Evolutionary conservation across 2,113 vertebrate genomes (phyloP), one percentile per base, ranked within the genome.

Genomic region (Elephas maximus): DNA sequence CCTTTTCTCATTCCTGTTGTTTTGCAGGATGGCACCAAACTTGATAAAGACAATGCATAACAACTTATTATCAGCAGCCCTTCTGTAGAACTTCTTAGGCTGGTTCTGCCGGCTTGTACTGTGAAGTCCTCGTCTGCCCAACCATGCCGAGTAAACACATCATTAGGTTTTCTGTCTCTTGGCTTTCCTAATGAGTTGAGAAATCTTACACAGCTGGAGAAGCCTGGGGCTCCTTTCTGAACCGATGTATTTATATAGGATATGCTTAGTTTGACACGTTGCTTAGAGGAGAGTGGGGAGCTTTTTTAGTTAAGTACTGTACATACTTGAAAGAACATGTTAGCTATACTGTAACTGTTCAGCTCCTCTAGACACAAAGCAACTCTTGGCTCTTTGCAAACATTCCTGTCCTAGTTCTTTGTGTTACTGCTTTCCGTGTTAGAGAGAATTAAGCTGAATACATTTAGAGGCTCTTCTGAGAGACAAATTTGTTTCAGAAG

Each of bases 301-400:
- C 93, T 92, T 96, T 95, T 94, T 97, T 77, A 95, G 89, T 95
- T 92, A 92, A 96, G 79, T 88, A 60, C 88, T 93, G 15, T 63
- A 63, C 65, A 90, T 73, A 81, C 85, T 96, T 97, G 37, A 96
- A 93, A 96, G 97, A 96, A 97, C 98, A 98, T 97, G 87, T 98
- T 97, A 90, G 96, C 97, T 97, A 87, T 33, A n/a, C 41, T 83
- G 2, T 62, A 93, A 81, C 77, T 78, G 85, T 93, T 95, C 73
- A 91, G 53, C 65, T 97, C 94, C 88, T 94, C 89, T 80, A 14
- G 86, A 80, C 94, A 83, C 67, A 94, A 79, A 94, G 73, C 45
- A 90, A 28, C 37, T 90, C 81, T 90, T 90, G 37, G 37, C 84
- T 97, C 37, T 74, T 93, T 96, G 69, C 89, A 97, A 88, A 81